phyloP scores from a whole-genome alignment of 2,113 vertebrate genomes.

The Leucosticte australis region DNA sequence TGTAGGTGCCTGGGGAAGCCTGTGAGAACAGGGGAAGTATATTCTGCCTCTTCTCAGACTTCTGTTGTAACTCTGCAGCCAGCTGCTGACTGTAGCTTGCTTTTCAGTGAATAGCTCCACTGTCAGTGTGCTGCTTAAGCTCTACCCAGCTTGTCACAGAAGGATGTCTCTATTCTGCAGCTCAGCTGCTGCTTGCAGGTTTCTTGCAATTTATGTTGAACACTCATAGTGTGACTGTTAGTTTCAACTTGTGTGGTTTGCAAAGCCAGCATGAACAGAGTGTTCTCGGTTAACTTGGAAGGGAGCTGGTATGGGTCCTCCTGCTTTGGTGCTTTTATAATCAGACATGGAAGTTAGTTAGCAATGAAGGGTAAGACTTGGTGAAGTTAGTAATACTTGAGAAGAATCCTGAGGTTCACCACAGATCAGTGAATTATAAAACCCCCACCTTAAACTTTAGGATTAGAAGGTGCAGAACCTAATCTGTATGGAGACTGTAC shows the following conservation, averaged over 20 bases:
- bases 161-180: not conserved
- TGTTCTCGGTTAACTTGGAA: not conserved
- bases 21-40: not conserved
- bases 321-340: not conserved
- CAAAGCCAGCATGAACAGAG: accelerated
- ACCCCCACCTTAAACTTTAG: not conserved
- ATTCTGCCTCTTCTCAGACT: not conserved
- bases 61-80: not conserved
- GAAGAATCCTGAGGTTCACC: not conserved
- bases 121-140: not conserved
- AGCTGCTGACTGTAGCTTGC: conserved; percentile 1
- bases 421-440: not conserved
- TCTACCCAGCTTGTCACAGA: not conserved
- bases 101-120: not conserved
- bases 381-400: not conserved
- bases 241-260: not conserved
- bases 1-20: not conserved
- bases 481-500: not conserved
- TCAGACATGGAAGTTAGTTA: not conserved
- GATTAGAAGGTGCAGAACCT: not conserved
- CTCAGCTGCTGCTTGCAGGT: not conserved
- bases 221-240: not conserved
- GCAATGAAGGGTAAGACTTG: not conserved
- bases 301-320: not conserved
- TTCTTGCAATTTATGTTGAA: not conserved